Evolutionary conservation across 2,797 vertebrate species (phyloP).

Genomic region (Hippoglossus hippoglossus): DNA sequence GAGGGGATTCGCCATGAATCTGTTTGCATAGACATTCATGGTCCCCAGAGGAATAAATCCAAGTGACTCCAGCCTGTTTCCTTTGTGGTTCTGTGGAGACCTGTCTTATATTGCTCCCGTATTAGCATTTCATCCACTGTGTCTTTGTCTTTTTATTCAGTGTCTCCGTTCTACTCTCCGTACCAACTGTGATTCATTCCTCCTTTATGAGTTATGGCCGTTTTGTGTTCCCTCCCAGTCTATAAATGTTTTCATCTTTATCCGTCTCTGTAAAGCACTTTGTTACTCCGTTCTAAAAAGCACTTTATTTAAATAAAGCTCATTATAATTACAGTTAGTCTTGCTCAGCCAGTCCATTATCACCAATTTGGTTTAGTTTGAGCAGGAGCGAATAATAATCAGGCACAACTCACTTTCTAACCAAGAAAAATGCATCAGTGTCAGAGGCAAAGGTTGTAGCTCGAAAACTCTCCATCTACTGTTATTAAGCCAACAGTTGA

Average conservation of each 20-base stretch:
- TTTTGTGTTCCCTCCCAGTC: constrained; percentile 12
- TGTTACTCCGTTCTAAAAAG: constrained; percentile 16
- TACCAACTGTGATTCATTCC: constrained; percentile 2
- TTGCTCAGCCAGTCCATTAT: constrained; percentile 33
- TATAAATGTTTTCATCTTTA: constrained; percentile 21
- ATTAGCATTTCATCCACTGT: constrained; percentile 1
- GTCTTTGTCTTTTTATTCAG: background rate
- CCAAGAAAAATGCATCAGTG: background rate
- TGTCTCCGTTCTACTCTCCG: background rate
- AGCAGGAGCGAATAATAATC: constrained; percentile 13
- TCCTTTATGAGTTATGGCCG: background rate
- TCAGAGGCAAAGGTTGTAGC: background rate
- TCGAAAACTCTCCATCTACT: background rate
- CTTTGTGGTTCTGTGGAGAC: background rate
- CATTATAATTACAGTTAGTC: constrained; percentile 22
- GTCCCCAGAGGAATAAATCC: too few species aligned
- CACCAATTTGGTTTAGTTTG: constrained; percentile 23
- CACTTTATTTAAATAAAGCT: constrained; percentile 35
- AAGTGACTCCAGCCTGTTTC: background rate
- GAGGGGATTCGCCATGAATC: too few species aligned
- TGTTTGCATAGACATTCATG: too few species aligned
- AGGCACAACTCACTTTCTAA: background rate
- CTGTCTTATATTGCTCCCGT: background rate
- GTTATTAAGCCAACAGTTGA: constrained; percentile 12
- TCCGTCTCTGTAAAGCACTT: constrained; percentile 20